phyloP scores from a whole-genome alignment of 1,140 invertebrate species.

The Brachionus calyciflorus region DNA sequence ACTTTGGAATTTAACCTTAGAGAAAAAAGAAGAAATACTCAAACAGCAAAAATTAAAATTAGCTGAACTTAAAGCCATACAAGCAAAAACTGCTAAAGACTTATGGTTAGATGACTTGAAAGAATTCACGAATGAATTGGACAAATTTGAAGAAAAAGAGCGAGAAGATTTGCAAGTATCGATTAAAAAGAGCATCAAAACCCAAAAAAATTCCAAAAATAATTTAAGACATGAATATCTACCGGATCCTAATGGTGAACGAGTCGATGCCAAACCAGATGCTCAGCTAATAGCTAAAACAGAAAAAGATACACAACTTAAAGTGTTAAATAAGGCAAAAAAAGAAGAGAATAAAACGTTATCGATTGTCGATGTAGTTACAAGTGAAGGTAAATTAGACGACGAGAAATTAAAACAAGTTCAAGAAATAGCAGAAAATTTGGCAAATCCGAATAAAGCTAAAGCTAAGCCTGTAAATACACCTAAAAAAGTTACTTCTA shows the following conservation, averaged over 20 bases:
- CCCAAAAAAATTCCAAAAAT: slow-evolving; percentile 12
- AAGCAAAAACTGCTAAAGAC: slow-evolving; percentile 69
- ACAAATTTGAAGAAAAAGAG: slow-evolving; percentile 11
- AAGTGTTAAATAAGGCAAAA: background rate
- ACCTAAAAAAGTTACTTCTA: background rate
- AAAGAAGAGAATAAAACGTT: slow-evolving; percentile 4
- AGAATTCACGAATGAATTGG: slow-evolving; percentile 63
- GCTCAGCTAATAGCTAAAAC: slow-evolving; percentile 6
- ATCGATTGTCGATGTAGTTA: background rate
- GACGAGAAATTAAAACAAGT: background rate
- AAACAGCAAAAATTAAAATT: slow-evolving; percentile 77
- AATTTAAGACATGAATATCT: slow-evolving; percentile 10
- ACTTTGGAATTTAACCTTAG: slow-evolving; percentile 85
- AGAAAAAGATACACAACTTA: slow-evolving; percentile 29
- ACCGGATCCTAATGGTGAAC: slow-evolving; percentile 12
- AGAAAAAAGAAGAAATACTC: slow-evolving; percentile 86
- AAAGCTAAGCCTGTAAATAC: slow-evolving; percentile 1
- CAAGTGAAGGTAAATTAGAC: background rate
- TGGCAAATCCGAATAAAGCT: slow-evolving; percentile 17
- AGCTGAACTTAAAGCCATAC: slow-evolving; percentile 59
- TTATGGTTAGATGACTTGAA: slow-evolving; percentile 87
- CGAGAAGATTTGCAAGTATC: slow-evolving; percentile 4
- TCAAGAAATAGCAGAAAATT: background rate
- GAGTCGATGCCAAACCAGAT: slow-evolving; percentile 18
- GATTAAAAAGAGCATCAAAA: slow-evolving; percentile 20